Conservation (phyloP, 2,797 vertebrate species). For the Chrosomus eos region DNA sequence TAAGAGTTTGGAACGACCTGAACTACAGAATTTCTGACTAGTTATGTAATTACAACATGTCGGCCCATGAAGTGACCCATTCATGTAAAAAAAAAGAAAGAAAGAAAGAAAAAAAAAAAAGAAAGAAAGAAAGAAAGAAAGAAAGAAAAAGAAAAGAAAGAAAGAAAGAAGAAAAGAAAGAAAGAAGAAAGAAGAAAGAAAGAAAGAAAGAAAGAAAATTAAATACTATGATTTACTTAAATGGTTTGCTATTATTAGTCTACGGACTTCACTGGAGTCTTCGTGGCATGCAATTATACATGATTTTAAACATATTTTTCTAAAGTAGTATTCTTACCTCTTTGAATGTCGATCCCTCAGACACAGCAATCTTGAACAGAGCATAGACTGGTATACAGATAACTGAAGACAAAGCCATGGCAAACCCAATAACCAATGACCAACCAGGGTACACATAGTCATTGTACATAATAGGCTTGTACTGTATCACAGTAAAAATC, state of each 20-base stretch:
- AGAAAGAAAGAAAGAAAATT: too few relatives aligned
- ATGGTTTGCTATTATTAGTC: not conserved
- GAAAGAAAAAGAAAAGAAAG: not conserved
- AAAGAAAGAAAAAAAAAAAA: not conserved
- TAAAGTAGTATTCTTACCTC: conserved; percentile 79
- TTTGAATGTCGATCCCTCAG: conserved; percentile 89
- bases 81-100: not conserved
- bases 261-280: not conserved
- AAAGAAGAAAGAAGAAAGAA: not conserved
- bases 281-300: not conserved
- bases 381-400: conserved; percentile 96
- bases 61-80: not conserved
- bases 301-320: not conserved
- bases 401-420: conserved; percentile 95
- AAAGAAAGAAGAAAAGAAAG: not conserved
- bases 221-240: not conserved
- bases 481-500: conserved; percentile 98
- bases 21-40: too few relatives aligned
- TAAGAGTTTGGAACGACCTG: too few relatives aligned
- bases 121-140: not conserved
- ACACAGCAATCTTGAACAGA: conserved; percentile 86
- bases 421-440: conserved; percentile 92
- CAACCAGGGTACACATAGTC: conserved; percentile 91
- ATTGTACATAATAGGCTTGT: conserved; percentile 95
- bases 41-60: not conserved